A percentile compares a stretch with the other conserved stretches of the same genome.
phyloP scores from a whole-genome alignment of 2,888 invertebrate species.

The Lochmaea crataegi region DNA sequence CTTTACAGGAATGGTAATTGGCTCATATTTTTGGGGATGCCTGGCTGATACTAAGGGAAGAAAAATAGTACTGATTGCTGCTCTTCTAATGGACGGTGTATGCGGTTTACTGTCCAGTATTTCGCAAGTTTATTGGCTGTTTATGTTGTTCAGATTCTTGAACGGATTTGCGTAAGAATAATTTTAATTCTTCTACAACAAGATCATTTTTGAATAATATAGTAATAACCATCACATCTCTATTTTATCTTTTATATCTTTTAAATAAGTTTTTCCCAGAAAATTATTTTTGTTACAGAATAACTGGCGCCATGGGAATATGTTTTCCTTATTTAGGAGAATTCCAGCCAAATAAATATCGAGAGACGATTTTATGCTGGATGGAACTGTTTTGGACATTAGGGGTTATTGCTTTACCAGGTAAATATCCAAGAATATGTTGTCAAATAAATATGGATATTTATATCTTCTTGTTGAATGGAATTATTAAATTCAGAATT shows the following conservation, averaged over 20 bases:
- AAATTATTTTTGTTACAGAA: conserved; percentile 64
- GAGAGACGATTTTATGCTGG: conserved; percentile 85
- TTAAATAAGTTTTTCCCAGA: too few species aligned
- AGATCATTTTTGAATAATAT: too few species aligned
- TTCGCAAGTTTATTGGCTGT: conserved; percentile 78
- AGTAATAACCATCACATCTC: too few species aligned
- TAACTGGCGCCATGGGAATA: conserved; percentile 86
- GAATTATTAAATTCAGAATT: too few species aligned
- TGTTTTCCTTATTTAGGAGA: conserved; percentile 86
- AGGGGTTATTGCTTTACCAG: conserved; percentile 79
- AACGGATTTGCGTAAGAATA: conserved; percentile 83
- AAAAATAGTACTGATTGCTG: conserved; percentile 77
- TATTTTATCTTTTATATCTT: too few species aligned
- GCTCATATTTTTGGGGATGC: conserved; percentile 88
- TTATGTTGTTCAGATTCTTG: conserved; percentile 79
- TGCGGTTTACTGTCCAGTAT: conserved; percentile 79
- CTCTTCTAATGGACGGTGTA: conserved; percentile 79
- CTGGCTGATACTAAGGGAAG: conserved; percentile 87
- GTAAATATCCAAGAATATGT: conserved; percentile 65
- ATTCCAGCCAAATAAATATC: conserved; percentile 82
- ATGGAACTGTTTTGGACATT: conserved; percentile 89
- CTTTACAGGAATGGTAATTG: conserved; percentile 80
- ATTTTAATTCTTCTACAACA: not conserved
- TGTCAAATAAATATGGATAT: not conserved
- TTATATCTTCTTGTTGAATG: too few species aligned